Conservation (phyloP, 2,888 invertebrate genomes). For the Rhyacophila evoluta region DNA sequence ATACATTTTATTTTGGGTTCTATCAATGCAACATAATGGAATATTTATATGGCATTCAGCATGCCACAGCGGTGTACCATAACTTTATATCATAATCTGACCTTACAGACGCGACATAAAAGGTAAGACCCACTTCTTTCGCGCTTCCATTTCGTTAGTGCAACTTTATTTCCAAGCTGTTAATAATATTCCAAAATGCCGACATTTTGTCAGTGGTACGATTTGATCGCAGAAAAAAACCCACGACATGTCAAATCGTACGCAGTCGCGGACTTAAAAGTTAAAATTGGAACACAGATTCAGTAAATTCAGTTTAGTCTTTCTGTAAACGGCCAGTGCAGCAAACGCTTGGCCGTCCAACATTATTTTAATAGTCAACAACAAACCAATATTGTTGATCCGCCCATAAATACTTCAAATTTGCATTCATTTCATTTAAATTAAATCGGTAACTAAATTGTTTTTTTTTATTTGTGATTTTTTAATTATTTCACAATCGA, state of each 20-base stretch:
- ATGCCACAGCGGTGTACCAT: not conserved
- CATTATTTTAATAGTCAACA: not conserved
- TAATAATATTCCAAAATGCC: not conserved
- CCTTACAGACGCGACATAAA: not conserved
- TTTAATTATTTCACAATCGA: too few relatives aligned
- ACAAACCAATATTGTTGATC: not conserved
- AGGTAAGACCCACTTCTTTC: slow-evolving; percentile 16
- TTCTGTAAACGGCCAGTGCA: slow-evolving; percentile 7
- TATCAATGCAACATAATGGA: too few relatives aligned
- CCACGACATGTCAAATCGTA: not conserved
- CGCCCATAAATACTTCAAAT: not conserved
- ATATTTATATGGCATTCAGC: too few relatives aligned
- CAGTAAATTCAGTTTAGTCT: slow-evolving; percentile 7
- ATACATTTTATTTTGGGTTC: too few relatives aligned
- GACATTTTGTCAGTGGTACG: slow-evolving; percentile 1
- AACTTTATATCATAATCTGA: not conserved
- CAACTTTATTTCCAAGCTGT: not conserved
- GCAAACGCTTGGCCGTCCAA: slow-evolving; percentile 1
- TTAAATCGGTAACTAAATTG: not conserved
- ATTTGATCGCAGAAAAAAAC: not conserved
- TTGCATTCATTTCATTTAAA: not conserved
- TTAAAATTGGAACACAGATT: slow-evolving; percentile 22
- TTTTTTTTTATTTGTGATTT: too few relatives aligned
- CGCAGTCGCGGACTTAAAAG: slow-evolving; percentile 20
- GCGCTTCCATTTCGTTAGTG: not conserved